phyloP scores from a whole-genome alignment of 1,140 invertebrate species.

The Oedothorax gibbosus region DNA sequence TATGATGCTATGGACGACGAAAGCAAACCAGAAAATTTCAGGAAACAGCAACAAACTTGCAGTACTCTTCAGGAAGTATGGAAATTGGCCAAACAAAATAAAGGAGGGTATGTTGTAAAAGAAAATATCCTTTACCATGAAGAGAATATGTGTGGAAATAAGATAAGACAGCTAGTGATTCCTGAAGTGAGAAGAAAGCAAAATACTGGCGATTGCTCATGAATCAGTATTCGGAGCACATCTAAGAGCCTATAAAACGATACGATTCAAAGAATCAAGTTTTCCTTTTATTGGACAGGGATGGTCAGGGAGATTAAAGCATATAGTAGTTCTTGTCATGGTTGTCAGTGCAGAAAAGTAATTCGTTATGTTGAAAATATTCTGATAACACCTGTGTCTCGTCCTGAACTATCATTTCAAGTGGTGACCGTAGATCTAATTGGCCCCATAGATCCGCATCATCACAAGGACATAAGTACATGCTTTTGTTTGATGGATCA shows the following conservation, averaged over 20 bases:
- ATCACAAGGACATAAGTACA: not conserved
- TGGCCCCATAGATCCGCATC: not conserved
- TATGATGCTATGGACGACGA: too few relatives aligned
- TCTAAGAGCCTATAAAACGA: not conserved
- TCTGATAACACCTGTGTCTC: not conserved
- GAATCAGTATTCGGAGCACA: too few relatives aligned
- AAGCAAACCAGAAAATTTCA: not conserved
- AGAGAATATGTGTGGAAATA: not conserved
- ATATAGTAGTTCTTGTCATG: constrained; percentile 2
- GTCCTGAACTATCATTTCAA: not conserved
- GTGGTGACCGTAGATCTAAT: not conserved
- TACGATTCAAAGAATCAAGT: not conserved
- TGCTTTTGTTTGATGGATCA: too few relatives aligned
- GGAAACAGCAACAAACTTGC: not conserved
- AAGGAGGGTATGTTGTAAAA: too few relatives aligned
- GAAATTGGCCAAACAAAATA: not conserved
- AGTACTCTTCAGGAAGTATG: not conserved
- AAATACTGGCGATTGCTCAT: not conserved
- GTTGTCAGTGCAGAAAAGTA: not conserved
- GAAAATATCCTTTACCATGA: too few relatives aligned
- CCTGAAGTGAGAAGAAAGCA: not conserved
- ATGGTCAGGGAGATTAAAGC: not conserved
- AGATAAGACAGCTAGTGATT: not conserved
- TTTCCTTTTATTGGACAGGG: not conserved
- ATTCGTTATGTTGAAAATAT: not conserved